Evolutionary conservation across 53 echinoderm and acorn worm genomes (phyloP).

Genomic region (Paracentrotus lividus): DNA sequence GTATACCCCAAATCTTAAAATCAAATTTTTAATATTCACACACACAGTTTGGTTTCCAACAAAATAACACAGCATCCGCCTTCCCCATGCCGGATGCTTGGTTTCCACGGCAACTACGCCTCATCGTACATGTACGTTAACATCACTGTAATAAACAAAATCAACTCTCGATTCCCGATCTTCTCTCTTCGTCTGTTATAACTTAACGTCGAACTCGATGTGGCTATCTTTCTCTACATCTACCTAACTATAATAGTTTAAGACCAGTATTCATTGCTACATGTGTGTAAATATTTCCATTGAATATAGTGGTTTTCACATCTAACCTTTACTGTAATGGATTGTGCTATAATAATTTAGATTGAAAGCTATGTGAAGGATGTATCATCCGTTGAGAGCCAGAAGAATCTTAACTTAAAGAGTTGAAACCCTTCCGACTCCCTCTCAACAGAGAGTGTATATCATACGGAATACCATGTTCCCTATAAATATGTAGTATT

Average conservation of each 20-base stretch:
- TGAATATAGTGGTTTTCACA: conserved; percentile 28
- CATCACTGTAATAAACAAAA: conserved; percentile 52
- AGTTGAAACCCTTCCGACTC: too few species aligned
- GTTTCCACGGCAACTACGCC: conserved; percentile 27
- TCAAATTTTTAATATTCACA: conserved; percentile 62
- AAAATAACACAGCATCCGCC: conserved; percentile 50
- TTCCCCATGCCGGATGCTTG: not conserved
- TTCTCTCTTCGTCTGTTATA: not conserved
- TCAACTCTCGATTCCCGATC: conserved; percentile 35
- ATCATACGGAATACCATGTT: not conserved
- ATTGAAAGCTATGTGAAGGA: not conserved
- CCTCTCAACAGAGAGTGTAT: not conserved
- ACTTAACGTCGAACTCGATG: not conserved
- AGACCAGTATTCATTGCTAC: not conserved
- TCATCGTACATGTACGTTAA: conserved; percentile 32
- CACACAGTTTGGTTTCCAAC: conserved; percentile 65
- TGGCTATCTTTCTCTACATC: not conserved
- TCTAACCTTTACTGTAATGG: not conserved
- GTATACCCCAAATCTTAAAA: conserved; percentile 67
- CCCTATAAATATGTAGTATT: not conserved
- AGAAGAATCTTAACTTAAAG: too few species aligned
- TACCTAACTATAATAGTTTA: not conserved
- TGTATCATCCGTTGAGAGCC: too few species aligned
- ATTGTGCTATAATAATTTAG: not conserved
- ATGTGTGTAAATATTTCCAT: conserved; percentile 19